Conservation (phyloP, 1,140 invertebrate genomes). For the Habropoda laboriosa region DNA sequence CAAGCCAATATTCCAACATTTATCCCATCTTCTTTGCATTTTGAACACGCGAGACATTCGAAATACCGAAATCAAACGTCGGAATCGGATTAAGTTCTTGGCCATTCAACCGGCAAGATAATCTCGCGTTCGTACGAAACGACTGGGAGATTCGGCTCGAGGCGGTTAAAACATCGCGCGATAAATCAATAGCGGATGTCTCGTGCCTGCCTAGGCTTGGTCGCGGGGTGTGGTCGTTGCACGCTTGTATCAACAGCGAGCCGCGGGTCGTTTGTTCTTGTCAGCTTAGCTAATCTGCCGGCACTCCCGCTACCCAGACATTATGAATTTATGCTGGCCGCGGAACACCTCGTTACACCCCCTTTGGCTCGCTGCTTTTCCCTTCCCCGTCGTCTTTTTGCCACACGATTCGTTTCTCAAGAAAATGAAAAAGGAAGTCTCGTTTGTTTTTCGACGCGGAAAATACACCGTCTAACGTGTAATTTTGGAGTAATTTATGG, state of each 20-base stretch:
- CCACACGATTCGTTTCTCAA: no score
- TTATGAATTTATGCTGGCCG: conserved; percentile 62
- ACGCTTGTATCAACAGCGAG: conserved; percentile 64
- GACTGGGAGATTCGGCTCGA: not conserved
- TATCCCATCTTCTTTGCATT: no score
- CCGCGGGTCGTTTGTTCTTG: conserved; percentile 69
- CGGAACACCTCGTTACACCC: conserved; percentile 51
- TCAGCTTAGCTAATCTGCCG: conserved; percentile 68
- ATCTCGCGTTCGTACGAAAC: not conserved
- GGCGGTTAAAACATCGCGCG: conserved; percentile 57
- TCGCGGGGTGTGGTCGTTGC: conserved; percentile 52
- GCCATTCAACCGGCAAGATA: not conserved
- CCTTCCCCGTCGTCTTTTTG: not conserved
- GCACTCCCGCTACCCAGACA: conserved; percentile 48
- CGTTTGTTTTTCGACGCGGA: no score
- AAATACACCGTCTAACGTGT: no score
- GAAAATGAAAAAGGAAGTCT: no score
- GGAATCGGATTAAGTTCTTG: not conserved
- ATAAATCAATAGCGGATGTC: conserved; percentile 70
- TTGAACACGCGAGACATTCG: no score
- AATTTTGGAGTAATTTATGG: no score
- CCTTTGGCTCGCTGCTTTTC: not conserved
- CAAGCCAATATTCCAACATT: no score
- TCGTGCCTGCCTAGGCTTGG: conserved; percentile 37
- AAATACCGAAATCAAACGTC: not conserved